Base-by-base conservation (phyloP, 1,140 invertebrate genomes). In the Helicoverpa zea region DNA sequence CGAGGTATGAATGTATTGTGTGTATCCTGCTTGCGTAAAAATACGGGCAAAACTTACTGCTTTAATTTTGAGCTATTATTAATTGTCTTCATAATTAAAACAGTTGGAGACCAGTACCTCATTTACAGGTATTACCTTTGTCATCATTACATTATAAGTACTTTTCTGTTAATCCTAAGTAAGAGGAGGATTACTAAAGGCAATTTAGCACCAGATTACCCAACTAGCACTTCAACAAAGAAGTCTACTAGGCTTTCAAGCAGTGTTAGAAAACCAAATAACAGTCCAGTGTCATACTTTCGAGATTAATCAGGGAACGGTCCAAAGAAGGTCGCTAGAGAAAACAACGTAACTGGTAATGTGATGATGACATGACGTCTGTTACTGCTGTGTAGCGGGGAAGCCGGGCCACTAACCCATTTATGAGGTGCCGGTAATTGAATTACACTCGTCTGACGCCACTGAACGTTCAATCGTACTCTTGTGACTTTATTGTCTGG, bases 341-440 rank as follows among this genome's bases (percentile, higher is more conserved):
- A 77, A 70, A 70, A 77, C 58, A 64, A 66, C 49, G 54, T 64
- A 77, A 77, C 59, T 64, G 74, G 74, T 76, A 76, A 76, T 76
- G 75, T 64, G 61, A 80, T 68, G 61, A 79, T 79, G 77, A 70
- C 64, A 59, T 79, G 75, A 77, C 75, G 75, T 79, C 47, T 64
- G 61, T 47, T 58, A 80, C 56, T 80, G 78, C 66, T 63, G 82
- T 61, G 80, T 77, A 81, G 78, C 54, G 83, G 85, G 84, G 88
- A 89, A 88, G 88, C 88, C 91, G 84, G 88, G 92, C 89, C 89
- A 90, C 87, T 93, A 93, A 93, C 92, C 91, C 89, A 92, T 93
- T 93, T 92, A 93, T 89, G 88, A 87, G 86, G 70, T 83, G 87
- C 89, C 86, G 89, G 87, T 91, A 92, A 94, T 94, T 90, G 87